phyloP scores from a whole-genome alignment of 2,888 invertebrate species.

The Tiliacea citrago region DNA sequence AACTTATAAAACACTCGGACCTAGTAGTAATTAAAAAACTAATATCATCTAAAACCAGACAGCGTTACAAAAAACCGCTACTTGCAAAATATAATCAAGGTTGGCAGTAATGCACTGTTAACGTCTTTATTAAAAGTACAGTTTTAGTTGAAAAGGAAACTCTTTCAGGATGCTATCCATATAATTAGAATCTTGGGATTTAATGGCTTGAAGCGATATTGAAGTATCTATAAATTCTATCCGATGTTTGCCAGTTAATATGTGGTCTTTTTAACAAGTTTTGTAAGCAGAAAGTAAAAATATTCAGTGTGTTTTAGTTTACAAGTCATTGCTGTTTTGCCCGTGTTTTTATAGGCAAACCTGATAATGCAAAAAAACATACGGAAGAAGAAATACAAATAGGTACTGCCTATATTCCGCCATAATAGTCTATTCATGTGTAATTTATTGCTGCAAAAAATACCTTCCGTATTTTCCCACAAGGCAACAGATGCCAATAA shows the following conservation, averaged over 20 bases:
- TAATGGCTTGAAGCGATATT: neutral
- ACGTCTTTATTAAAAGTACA: constrained; percentile 13
- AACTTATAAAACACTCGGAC: constrained; percentile 2
- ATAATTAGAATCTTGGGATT: constrained; percentile 70
- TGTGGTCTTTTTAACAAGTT: neutral
- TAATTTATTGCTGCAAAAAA: constrained; percentile 51
- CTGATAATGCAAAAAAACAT: neutral
- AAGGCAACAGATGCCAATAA: constrained; percentile 42
- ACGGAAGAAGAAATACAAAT: constrained; percentile 6
- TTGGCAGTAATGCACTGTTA: neutral
- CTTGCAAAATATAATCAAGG: constrained; percentile 15
- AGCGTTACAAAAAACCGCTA: neutral
- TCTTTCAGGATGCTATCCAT: constrained; percentile 57
- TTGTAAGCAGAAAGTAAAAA: neutral
- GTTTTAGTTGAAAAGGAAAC: constrained; percentile 17
- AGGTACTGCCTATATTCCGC: constrained; percentile 5
- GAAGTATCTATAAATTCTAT: neutral
- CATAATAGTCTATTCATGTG: constrained; percentile 36
- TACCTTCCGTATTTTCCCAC: constrained; percentile 25
- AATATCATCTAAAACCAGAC: constrained; percentile 13
- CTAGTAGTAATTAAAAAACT: too few species aligned
- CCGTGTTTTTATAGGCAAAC: neutral
- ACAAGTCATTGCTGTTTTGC: too few species aligned
- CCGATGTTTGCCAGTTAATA: neutral
- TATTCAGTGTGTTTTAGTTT: neutral